Base-by-base conservation (phyloP, 1,140 invertebrate genomes). In the Coelopa frigida region DNA sequence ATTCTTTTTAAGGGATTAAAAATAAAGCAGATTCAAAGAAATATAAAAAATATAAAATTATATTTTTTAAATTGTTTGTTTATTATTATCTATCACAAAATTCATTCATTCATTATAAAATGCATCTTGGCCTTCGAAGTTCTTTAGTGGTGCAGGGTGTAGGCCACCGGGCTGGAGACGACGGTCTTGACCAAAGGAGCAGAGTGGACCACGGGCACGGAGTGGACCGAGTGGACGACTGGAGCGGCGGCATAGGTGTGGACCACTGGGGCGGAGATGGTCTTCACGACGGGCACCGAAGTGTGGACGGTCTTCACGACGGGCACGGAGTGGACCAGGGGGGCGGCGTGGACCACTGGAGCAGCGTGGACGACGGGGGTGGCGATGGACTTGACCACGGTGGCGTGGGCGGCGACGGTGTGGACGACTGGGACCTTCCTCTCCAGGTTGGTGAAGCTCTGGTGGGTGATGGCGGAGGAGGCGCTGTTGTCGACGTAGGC, bases 401-500 rank as follows among this genome's bases (percentile, higher is more conserved):
- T 35, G 40, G 41, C 48, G 15, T 21, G n/a, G n/a, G 56, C 57
- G 21, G 50, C 35, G 40, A 40, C 48, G 15, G 32, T 15, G n/a
- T 12, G 60, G 51, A 11, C 38, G 20, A 61, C 44, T 0, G 58
- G 63, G 4, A 63, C 59, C 50, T 60, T 59, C 8, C 51, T 58
- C 15, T 63, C 52, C 44, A 68, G 51, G 27, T 66, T 58, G 33
- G 64, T 57, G 38, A 61, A 71, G 37, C 73, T 73, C 51, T 75
- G 73, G 42, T 75, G 74, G 29, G 74, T 73, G 29, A 76, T 68
- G 41, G 62, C 68, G 20, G 71, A 67, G 36, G 67, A 64, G 48
- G 56, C 61, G 24, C 57, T 58, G 41, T 46, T 53, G 35, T 61
- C 59, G 44, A 65, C 57, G 15, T 56, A 54, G 37, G 61, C 55